phyloP scores from a whole-genome alignment of 2,888 invertebrate genomes.

The Thecocarcelia acutangulata region DNA sequence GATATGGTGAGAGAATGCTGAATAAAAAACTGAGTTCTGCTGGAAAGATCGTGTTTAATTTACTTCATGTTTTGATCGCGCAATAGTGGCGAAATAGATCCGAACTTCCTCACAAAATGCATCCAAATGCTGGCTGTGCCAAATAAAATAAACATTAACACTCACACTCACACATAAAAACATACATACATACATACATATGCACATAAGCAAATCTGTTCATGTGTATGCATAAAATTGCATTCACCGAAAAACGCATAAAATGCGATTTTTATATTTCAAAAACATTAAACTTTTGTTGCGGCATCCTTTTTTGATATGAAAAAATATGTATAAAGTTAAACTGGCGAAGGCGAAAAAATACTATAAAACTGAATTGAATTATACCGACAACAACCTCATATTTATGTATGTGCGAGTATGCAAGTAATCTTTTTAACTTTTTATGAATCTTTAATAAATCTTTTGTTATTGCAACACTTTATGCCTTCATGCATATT shows the following conservation, averaged over 20 bases:
- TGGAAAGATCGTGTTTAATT: no score
- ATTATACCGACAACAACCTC: constrained; percentile 68
- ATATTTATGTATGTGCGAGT: constrained; percentile 53
- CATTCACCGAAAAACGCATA: constrained; percentile 73
- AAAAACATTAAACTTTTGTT: constrained; percentile 70
- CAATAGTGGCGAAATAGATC: no score
- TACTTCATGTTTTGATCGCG: no score
- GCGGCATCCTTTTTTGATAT: constrained; percentile 72
- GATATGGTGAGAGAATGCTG: no score
- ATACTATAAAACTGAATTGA: constrained; percentile 58
- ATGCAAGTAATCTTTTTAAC: constrained; percentile 67
- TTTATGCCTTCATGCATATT: constrained; percentile 69
- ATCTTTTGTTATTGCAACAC: constrained; percentile 70
- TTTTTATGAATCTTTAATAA: constrained; percentile 72
- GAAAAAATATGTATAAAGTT: constrained; percentile 46
- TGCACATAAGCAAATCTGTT: constrained; percentile 22
- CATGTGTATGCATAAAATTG: constrained; percentile 71
- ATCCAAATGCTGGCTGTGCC: no score
- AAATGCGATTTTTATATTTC: constrained; percentile 69
- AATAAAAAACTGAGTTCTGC: no score
- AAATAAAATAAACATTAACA: no score
- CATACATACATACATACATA: background rate
- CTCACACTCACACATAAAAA: background rate
- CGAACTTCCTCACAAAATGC: no score
- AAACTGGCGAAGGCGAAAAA: constrained; percentile 44